phyloP scores from a whole-genome alignment of 2,113 vertebrate genomes.

The Ailurus styani region DNA sequence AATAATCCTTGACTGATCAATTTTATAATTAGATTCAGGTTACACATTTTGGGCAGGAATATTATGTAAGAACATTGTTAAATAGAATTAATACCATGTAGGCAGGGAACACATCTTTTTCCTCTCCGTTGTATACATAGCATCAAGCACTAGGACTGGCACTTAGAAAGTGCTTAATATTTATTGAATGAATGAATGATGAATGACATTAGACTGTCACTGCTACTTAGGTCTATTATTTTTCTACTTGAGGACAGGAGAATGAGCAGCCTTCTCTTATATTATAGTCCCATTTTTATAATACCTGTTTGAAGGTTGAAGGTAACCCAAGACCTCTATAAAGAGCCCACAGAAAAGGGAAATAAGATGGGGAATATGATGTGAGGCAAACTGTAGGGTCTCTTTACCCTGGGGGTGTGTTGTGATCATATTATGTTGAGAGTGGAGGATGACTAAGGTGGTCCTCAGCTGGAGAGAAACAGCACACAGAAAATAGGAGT shows the following conservation, averaged over 20 bases:
- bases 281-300: neutral
- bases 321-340: neutral
- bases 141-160: neutral
- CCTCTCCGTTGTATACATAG: neutral
- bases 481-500: neutral
- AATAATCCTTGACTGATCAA: neutral
- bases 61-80: neutral
- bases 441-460: neutral
- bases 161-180: neutral
- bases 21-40: conserved; percentile 12
- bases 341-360: neutral
- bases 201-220: neutral
- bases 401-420: neutral
- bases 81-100: neutral
- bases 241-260: neutral
- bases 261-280: neutral
- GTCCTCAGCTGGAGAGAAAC: neutral
- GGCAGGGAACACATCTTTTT: neutral
- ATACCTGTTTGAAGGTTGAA: neutral
- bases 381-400: neutral
- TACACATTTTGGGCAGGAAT: neutral
- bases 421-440: neutral
- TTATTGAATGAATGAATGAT: neutral
- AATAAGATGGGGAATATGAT: neutral
- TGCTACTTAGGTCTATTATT: neutral